Percentiles rank a stretch among this genome's conserved stretches.
Evolutionary conservation across 2,113 vertebrate genomes (phyloP).

Genomic region (Leptobrachium ailaonicum): DNA sequence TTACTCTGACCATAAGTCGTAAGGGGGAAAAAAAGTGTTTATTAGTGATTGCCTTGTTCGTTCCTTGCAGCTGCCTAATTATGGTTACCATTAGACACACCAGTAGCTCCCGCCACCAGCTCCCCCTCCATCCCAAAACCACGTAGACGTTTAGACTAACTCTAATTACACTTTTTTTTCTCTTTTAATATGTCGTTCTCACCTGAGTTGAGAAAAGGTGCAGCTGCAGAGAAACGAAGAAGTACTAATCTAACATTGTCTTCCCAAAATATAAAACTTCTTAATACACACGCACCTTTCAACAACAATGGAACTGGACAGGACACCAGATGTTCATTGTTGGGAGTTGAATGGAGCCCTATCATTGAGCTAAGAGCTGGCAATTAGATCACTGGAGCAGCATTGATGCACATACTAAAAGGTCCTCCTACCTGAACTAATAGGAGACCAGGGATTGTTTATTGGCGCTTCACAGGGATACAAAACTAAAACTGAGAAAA

Average conservation of each 20-base stretch:
- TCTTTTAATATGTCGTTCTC: conserved; percentile 28
- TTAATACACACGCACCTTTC: conserved; percentile 26
- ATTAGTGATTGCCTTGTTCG: conserved; percentile 66
- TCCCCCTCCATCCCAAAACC: conserved; percentile 9
- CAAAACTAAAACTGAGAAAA: not conserved
- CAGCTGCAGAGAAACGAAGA: conserved; percentile 14
- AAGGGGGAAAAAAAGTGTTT: conserved; percentile 58
- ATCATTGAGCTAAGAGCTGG: conserved; percentile 66
- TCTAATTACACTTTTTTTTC: conserved; percentile 58
- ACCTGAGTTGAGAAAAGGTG: conserved; percentile 54
- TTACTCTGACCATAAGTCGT: conserved; percentile 63
- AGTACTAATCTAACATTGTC: not conserved
- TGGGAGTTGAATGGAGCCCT: conserved; percentile 61
- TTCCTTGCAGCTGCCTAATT: conserved; percentile 71
- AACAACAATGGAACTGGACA: conserved; percentile 50
- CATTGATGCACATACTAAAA: conserved; percentile 65
- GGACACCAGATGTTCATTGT: conserved; percentile 63
- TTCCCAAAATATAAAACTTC: conserved; percentile 29
- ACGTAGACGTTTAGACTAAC: conserved; percentile 56
- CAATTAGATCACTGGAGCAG: conserved; percentile 67
- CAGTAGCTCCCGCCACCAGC: conserved; percentile 46
- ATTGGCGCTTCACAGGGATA: conserved; percentile 3
- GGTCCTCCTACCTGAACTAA: conserved; percentile 63
- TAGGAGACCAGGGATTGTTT: conserved; percentile 50
- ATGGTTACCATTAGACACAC: conserved; percentile 60